phyloP scores from a whole-genome alignment of 2,888 invertebrate genomes.

The Patella depressa region DNA sequence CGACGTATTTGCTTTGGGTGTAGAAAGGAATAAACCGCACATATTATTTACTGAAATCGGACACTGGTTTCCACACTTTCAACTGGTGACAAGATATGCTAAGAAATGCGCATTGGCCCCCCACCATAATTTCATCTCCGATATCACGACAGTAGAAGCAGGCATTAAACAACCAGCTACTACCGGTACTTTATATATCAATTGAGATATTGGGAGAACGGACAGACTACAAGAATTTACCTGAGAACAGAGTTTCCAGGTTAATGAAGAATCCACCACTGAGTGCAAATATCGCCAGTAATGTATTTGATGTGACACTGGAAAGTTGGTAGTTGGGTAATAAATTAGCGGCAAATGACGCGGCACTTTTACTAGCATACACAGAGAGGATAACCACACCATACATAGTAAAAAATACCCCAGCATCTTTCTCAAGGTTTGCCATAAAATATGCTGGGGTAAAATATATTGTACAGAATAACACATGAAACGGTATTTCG shows the following conservation, averaged over 20 bases:
- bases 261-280: background rate
- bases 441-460: constrained; percentile 61
- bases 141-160: too few species aligned
- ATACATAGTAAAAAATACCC: constrained; percentile 52
- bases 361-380: constrained; percentile 55
- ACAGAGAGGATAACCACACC: constrained; percentile 54
- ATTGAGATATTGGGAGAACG: too few species aligned
- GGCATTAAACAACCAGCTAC: too few species aligned
- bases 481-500: constrained; percentile 60
- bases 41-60: too few species aligned
- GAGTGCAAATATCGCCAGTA: background rate
- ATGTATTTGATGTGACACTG: constrained; percentile 39
- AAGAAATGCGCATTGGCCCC: too few species aligned
- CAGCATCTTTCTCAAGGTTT: constrained; percentile 50
- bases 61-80: too few species aligned
- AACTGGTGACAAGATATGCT: too few species aligned
- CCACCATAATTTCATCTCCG: too few species aligned
- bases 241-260: background rate
- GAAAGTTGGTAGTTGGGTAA: constrained; percentile 60
- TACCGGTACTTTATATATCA: too few species aligned
- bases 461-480: constrained; percentile 54
- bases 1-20: too few species aligned
- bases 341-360: constrained; percentile 54
- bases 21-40: too few species aligned
- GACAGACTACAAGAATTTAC: background rate